phyloP scores from a whole-genome alignment of 2,888 invertebrate species.

The Itoplectis maculator region DNA sequence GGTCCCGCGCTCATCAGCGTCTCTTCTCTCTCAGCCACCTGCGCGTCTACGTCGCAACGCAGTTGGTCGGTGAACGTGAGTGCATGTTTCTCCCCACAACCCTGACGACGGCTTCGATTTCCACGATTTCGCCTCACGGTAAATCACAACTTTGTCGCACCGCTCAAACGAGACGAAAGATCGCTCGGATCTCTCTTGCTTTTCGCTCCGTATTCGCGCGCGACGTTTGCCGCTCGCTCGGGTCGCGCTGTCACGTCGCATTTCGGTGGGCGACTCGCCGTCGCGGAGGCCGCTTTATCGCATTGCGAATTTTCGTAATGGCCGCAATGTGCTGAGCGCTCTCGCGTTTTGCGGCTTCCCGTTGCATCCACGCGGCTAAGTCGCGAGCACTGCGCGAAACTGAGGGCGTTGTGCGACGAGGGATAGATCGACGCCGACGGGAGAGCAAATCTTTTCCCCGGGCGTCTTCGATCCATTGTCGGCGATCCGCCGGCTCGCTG shows the following conservation, averaged over 20 bases:
- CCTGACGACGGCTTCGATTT: slow-evolving; percentile 56
- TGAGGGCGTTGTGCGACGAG: no score
- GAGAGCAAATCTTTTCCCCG: not conserved
- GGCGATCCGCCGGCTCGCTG: slow-evolving; percentile 7
- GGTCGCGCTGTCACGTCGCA: not conserved
- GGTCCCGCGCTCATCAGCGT: not conserved
- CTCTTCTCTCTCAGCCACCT: not conserved
- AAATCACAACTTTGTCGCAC: slow-evolving; percentile 33
- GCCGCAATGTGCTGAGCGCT: slow-evolving; percentile 27
- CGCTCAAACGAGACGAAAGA: not conserved
- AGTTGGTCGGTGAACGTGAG: slow-evolving; percentile 15
- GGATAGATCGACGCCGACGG: not conserved
- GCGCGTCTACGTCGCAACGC: slow-evolving; percentile 2
- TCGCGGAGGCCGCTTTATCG: slow-evolving; percentile 34
- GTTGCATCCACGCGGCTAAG: not conserved
- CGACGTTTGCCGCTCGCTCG: no score
- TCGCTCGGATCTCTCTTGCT: not conserved
- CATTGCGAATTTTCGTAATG: slow-evolving; percentile 40
- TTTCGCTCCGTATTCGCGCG: no score
- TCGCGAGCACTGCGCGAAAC: not conserved
- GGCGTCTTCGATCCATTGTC: not conserved
- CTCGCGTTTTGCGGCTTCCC: not conserved
- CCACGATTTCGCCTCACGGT: slow-evolving; percentile 41
- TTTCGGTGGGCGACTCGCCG: not conserved
- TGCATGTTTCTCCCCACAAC: slow-evolving; percentile 48